These are phyloP conservation scores for Ciona savignyi DNA, from an alignment of 23 tunicate species.

Conservation along the genomic window DNA sequence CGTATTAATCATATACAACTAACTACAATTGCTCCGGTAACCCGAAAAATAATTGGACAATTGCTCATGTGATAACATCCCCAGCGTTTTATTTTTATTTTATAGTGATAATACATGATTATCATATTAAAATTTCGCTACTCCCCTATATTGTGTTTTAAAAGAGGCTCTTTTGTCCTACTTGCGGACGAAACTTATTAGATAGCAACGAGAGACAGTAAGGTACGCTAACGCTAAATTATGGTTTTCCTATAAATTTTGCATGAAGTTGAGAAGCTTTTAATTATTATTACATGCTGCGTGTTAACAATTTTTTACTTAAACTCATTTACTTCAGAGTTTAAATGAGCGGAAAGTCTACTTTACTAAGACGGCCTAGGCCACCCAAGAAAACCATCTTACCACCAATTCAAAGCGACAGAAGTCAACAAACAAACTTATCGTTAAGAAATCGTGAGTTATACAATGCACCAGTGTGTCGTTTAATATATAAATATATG, in stretches of 20 bases:
- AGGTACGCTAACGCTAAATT: neutral
- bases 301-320: no score
- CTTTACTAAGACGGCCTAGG: conserved; percentile 48
- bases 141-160: no score
- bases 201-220: neutral
- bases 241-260: no score
- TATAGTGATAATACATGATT: no score
- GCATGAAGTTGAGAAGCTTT: no score
- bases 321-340: no score
- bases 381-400: conserved; percentile 34
- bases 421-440: conserved; percentile 3
- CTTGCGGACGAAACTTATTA: neutral
- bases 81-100: no score
- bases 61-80: no score
- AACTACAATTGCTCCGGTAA: no score
- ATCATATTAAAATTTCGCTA: neutral
- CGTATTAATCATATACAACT: no score
- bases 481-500: neutral
- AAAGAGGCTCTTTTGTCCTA: neutral
- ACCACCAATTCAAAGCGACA: conserved; percentile 24
- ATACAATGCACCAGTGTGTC: neutral
- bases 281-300: no score
- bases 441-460: neutral
- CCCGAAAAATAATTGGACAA: no score
- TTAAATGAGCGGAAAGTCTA: neutral